Evolutionary conservation across 2,113 vertebrate species (phyloP).

Genomic region (Sardina pilchardus): DNA sequence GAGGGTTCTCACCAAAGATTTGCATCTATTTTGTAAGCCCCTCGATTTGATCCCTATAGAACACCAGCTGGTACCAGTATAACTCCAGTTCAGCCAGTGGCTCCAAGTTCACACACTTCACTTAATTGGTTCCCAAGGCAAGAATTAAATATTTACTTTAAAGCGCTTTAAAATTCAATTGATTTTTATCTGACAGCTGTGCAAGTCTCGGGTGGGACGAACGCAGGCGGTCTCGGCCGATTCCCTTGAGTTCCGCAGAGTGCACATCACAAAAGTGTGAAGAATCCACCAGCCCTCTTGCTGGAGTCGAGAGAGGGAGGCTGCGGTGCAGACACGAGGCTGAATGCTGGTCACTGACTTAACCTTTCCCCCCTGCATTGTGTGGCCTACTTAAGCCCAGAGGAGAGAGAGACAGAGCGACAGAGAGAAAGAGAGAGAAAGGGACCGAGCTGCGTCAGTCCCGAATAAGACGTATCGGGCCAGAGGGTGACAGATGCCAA

Average conservation of each 20-base stretch:
- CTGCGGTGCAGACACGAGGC: not conserved
- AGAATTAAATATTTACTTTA: slow-evolving; percentile 70
- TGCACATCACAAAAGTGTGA: slow-evolving; percentile 50
- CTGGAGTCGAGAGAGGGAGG: not conserved
- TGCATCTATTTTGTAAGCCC: slow-evolving; percentile 57
- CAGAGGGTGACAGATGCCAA: slow-evolving; percentile 15
- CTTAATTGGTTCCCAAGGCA: slow-evolving; percentile 69
- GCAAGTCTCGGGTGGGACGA: slow-evolving; percentile 58
- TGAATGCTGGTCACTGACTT: slow-evolving; percentile 44
- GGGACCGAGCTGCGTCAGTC: not conserved
- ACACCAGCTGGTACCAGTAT: slow-evolving; percentile 63
- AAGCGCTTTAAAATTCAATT: slow-evolving; percentile 68
- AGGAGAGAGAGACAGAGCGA: not conserved
- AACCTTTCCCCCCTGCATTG: slow-evolving; percentile 48
- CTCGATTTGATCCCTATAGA: slow-evolving; percentile 56
- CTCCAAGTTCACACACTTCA: slow-evolving; percentile 60
- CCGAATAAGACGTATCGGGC: not conserved
- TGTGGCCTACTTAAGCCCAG: slow-evolving; percentile 33
- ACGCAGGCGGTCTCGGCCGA: slow-evolving; percentile 55
- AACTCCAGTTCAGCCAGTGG: slow-evolving; percentile 63
- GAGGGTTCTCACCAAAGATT: slow-evolving; percentile 53
- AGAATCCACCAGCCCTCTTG: slow-evolving; percentile 39
- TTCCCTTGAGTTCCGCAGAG: slow-evolving; percentile 51
- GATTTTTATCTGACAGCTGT: slow-evolving; percentile 69
- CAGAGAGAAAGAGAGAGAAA: not conserved